phyloP scores from a whole-genome alignment of 1,140 invertebrate species.

The Drosophila nigromelanica region DNA sequence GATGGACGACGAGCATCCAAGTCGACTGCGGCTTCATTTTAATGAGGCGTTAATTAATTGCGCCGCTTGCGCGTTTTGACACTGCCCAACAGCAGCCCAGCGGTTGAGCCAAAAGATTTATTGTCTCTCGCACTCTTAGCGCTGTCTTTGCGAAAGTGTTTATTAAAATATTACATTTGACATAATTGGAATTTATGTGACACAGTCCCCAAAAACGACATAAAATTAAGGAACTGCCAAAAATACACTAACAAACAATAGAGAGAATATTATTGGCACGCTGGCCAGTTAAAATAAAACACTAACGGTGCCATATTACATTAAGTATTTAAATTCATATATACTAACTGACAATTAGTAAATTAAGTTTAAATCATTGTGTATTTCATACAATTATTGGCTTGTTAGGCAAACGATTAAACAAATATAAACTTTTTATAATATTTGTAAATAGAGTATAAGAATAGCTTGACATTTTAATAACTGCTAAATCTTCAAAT shows the following conservation, averaged over 20 bases:
- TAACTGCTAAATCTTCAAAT: no score
- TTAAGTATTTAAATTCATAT: no score
- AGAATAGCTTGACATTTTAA: no score
- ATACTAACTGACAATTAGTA: no score
- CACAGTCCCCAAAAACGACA: conserved; percentile 24
- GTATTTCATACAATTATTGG: no score
- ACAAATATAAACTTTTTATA: no score
- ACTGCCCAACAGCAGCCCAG: conserved; percentile 23
- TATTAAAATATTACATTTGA: conserved; percentile 84
- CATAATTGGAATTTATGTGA: conserved; percentile 83
- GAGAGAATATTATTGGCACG: neutral
- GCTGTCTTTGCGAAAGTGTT: conserved; percentile 75
- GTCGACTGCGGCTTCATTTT: conserved; percentile 61
- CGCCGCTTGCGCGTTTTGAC: conserved; percentile 72
- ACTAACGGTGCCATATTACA: no score
- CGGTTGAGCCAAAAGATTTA: conserved; percentile 61
- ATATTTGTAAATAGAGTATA: no score
- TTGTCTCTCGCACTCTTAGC: conserved; percentile 49
- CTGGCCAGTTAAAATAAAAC: neutral
- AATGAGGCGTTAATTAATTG: conserved; percentile 83
- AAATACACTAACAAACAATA: conserved; percentile 24
- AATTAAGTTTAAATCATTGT: no score
- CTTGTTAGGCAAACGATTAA: no score
- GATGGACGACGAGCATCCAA: conserved; percentile 15
- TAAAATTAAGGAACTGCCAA: conserved; percentile 18